Evolutionary conservation across 1,140 invertebrate species (phyloP).

Genomic region (Bombus terrestris): DNA sequence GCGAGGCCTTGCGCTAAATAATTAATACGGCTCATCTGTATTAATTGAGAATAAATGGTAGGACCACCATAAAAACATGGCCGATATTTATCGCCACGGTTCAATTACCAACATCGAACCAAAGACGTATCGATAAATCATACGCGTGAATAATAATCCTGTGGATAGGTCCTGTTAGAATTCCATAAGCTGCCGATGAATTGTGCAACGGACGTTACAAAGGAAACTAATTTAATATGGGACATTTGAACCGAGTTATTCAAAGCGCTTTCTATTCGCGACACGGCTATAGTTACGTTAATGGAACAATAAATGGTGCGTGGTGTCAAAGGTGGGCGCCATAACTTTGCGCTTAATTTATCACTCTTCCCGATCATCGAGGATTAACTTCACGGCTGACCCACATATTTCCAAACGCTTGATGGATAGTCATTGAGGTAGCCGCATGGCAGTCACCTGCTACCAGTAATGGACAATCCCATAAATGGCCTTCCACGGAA

Average conservation of each 20-base stretch:
- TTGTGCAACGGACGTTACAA: background rate
- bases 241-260: background rate
- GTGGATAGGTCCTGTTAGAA: background rate
- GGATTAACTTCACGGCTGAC: constrained; percentile 57
- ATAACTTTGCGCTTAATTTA: constrained; percentile 56
- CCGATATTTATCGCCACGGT: background rate
- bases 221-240: constrained; percentile 4
- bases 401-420: constrained; percentile 62
- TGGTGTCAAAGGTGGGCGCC: constrained; percentile 35
- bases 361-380: constrained; percentile 41
- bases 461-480: constrained; percentile 62
- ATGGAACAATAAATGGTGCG: constrained; percentile 38
- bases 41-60: background rate
- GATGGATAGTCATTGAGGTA: constrained; percentile 66
- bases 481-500: constrained; percentile 55
- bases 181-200: background rate
- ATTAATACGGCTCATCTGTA: background rate
- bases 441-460: constrained; percentile 64
- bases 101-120: background rate
- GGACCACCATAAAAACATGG: background rate
- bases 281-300: background rate
- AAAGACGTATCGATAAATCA: background rate
- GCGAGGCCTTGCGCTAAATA: background rate
- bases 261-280: background rate
- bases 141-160: background rate